Percentiles rank a stretch among this genome's conserved stretches.
These are phyloP conservation scores for Scylla paramamosain DNA, from an alignment of 1,140 invertebrate genomes.

Conservation along the genomic window DNA sequence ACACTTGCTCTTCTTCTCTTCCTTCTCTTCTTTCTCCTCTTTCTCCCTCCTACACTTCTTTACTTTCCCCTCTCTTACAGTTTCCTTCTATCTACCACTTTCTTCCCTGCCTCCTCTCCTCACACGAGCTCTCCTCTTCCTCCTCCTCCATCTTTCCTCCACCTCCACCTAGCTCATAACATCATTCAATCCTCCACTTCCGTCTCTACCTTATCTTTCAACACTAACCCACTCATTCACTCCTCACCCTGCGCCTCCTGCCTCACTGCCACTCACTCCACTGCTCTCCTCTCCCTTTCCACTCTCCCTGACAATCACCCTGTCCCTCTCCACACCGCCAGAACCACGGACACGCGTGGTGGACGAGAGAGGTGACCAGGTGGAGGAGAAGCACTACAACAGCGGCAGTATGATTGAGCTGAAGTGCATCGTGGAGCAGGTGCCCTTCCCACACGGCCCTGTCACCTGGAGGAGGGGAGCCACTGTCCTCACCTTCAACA, in stretches of 20 bases:
- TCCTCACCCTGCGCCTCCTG: neutral
- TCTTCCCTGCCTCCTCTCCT: neutral
- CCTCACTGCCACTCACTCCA: neutral
- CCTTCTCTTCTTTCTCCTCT: neutral
- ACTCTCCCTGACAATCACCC: neutral
- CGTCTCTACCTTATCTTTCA: neutral
- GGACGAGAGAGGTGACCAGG: conserved; percentile 47
- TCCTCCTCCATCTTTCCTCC: neutral
- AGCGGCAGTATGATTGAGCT: conserved; percentile 70
- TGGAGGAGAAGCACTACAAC: conserved; percentile 59
- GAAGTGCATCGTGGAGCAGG: conserved; percentile 55
- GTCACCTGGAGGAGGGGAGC: conserved; percentile 64
- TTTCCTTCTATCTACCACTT: neutral
- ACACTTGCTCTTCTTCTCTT: no score
- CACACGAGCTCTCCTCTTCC: neutral
- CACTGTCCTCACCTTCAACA: conserved; percentile 61
- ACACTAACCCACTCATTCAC: neutral
- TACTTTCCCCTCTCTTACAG: neutral
- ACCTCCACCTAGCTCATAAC: neutral
- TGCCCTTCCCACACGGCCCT: conserved; percentile 57
- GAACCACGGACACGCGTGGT: conserved; percentile 45
- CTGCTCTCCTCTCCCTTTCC: neutral
- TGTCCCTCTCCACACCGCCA: neutral
- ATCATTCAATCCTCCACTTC: neutral
- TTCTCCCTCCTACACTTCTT: neutral